phyloP scores from a whole-genome alignment of 2,888 invertebrate species.

The Scrobipalpa costella region DNA sequence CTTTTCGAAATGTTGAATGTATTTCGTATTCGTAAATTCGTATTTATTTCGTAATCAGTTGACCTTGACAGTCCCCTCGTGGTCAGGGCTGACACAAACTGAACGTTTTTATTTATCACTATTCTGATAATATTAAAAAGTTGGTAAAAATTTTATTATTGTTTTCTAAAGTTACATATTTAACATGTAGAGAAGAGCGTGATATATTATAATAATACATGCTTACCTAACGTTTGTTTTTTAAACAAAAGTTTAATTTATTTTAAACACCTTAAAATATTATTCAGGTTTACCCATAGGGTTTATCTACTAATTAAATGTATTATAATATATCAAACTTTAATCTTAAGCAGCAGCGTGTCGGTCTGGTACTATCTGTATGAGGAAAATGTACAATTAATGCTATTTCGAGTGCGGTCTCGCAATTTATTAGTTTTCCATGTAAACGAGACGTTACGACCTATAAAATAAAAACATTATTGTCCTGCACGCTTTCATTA shows the following conservation, averaged over 20 bases:
- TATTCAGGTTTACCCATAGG: no score
- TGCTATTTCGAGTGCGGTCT: background rate
- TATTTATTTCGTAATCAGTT: slow-evolving; percentile 36
- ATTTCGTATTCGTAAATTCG: no score
- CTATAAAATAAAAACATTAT: background rate
- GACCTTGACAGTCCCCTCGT: slow-evolving; percentile 33
- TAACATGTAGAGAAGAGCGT: no score
- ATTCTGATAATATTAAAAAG: no score
- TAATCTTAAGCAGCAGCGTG: background rate
- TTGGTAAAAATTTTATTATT: no score
- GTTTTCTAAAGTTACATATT: no score
- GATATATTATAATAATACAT: no score
- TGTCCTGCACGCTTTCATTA: background rate
- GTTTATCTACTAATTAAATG: background rate
- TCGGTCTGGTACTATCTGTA: background rate
- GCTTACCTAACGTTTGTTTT: no score
- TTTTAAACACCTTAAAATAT: no score
- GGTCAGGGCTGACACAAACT: slow-evolving; percentile 32
- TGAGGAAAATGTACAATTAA: background rate
- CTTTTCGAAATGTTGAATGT: slow-evolving; percentile 9
- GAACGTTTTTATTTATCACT: no score
- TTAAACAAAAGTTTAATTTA: no score
- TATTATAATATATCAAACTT: background rate
- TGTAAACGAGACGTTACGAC: slow-evolving; percentile 4
- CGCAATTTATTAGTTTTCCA: slow-evolving; percentile 1